Conservation (phyloP, 1,140 invertebrate species). For the Cecropterus lyciades region DNA sequence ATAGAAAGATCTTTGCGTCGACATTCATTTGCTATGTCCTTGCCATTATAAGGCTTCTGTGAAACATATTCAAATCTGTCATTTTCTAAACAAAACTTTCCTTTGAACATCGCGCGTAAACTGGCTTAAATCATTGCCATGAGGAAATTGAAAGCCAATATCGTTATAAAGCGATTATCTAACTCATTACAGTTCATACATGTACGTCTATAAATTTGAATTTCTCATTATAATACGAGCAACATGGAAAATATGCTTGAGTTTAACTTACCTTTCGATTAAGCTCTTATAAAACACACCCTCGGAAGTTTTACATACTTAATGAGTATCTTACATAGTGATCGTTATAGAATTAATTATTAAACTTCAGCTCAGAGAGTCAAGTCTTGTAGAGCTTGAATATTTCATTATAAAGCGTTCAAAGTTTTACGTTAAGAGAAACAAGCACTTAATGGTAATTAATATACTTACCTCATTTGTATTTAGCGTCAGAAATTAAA, state of each 20-base stretch:
- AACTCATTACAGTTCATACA: constrained; percentile 45
- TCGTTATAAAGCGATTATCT: constrained; percentile 49
- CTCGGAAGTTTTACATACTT: constrained; percentile 38
- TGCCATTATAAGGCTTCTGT: too few relatives aligned
- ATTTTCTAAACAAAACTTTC: not conserved
- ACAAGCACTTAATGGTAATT: not conserved
- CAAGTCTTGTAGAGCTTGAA: constrained; percentile 12
- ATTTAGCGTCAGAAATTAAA: too few relatives aligned
- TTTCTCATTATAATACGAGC: constrained; percentile 54
- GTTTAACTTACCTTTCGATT: constrained; percentile 46
- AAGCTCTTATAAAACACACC: constrained; percentile 46
- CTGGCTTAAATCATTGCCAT: not conserved
- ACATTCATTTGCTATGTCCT: too few relatives aligned
- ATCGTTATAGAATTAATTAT: constrained; percentile 22
- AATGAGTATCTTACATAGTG: constrained; percentile 34
- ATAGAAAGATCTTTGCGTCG: too few relatives aligned
- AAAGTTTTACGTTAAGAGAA: constrained; percentile 3
- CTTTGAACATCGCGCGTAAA: not conserved
- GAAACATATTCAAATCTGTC: not conserved
- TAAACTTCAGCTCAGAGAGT: constrained; percentile 7
- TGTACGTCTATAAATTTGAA: constrained; percentile 56
- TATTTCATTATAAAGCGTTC: constrained; percentile 9
- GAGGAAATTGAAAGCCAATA: constrained; percentile 29
- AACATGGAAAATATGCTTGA: constrained; percentile 55
- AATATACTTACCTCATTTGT: too few relatives aligned